phyloP scores from a whole-genome alignment of 2,113 vertebrate species.

The Datnioides undecimradiatus region DNA sequence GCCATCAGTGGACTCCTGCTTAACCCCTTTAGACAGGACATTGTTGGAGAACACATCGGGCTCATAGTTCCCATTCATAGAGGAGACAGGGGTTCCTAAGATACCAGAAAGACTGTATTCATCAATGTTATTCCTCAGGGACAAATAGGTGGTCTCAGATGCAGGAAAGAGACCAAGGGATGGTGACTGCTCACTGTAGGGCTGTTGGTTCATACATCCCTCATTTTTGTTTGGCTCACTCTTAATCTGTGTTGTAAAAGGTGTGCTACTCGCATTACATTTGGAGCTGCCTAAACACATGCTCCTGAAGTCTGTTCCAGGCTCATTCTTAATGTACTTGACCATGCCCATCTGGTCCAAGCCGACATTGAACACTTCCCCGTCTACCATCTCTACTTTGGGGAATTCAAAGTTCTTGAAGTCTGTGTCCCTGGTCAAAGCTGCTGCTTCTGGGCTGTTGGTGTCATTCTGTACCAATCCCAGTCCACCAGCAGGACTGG shows the following conservation, averaged over 20 bases:
- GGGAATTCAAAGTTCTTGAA: conserved; percentile 90
- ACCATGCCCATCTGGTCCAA: conserved; percentile 90
- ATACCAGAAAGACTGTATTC: conserved; percentile 98
- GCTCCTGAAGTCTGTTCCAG: conserved; percentile 90
- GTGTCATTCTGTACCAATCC: conserved; percentile 87
- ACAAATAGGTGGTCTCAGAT: conserved; percentile 95
- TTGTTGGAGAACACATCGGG: conserved; percentile 90
- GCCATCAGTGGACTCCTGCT: conserved; percentile 94
- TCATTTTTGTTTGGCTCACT: conserved; percentile 91
- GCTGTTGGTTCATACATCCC: conserved; percentile 90
- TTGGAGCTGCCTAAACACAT: conserved; percentile 92
- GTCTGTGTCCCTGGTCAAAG: conserved; percentile 85
- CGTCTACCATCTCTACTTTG: conserved; percentile 93
- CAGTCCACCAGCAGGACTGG: conserved; percentile 90
- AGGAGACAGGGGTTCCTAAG: conserved; percentile 94
- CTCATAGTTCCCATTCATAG: conserved; percentile 93
- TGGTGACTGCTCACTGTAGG: conserved; percentile 89
- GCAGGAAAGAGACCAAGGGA: conserved; percentile 91
- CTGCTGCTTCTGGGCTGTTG: conserved; percentile 87
- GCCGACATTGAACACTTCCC: conserved; percentile 87
- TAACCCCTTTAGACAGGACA: conserved; percentile 91
- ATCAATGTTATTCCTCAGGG: conserved; percentile 98
- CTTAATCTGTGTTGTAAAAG: conserved; percentile 93
- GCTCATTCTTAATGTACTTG: conserved; percentile 97
- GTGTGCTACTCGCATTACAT: conserved; percentile 81